Base-by-base conservation (phyloP, 2,113 vertebrate genomes). In the Eptatretus burgeri region DNA sequence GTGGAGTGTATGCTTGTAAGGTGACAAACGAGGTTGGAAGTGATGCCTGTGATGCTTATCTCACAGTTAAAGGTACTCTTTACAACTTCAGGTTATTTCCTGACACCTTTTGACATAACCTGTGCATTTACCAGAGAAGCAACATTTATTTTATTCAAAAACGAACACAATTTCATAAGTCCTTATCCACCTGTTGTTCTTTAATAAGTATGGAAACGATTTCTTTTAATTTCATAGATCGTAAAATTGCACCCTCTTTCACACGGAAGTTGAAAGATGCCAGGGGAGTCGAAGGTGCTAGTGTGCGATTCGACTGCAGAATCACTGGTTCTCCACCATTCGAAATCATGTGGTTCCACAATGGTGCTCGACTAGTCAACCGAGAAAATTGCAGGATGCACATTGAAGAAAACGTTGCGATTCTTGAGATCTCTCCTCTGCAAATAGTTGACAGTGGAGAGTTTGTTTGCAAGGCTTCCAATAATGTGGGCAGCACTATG, bases 61-160 rank as follows among this genome's bases (percentile, higher is more conserved):
- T 98, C 71, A 72, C 78, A 70, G 87, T 94, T 16, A 84, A 96
- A 94, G 91, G 91, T 98, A 93, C 73, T 51, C 14, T 10, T 27
- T 10, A 12, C 13, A 13, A 27, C 49, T 64, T n/a, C 12, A 19
- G n/a, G n/a, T 41, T 27, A 27, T 19, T n/a, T 13, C 19, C n/a
- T 12, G 19, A 50, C 19, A 19, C 19, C 8, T 18, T 49, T 14
- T 16, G 51, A 14, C 14, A 64, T 50, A 65, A 63, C 62, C 2
- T 20, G n/a, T 19, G 11, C 8, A 49, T 51, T 14, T 7, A 63
- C 14, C 13, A 13, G 51, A 14, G 41, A 49, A 13, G 11, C 5
- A 49, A 16, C 62, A 19, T 10, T 64, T 18, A 16, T 49, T 51
- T 64, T 50, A 20, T 51, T 62, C 19, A 51, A 51, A 13, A 41